Percentiles rank a stretch among this genome's conserved stretches.
phyloP scores from a whole-genome alignment of 2,113 vertebrate genomes.

The Xenus cinereus region DNA sequence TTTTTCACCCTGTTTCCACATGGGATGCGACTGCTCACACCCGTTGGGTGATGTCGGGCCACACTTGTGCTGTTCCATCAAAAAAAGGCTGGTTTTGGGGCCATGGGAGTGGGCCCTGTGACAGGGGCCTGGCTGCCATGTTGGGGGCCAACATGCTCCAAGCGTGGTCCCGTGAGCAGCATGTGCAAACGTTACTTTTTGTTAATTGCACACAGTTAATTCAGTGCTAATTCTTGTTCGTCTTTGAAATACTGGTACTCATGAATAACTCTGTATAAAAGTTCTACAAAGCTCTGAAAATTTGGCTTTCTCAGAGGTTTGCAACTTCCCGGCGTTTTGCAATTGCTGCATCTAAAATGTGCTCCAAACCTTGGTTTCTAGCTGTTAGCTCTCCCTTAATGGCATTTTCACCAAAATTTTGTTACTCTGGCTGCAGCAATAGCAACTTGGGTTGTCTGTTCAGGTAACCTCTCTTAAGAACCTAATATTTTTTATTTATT shows the following conservation, averaged over 20 bases:
- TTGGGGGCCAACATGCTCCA: not conserved
- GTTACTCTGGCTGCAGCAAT: not conserved
- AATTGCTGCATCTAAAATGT: not conserved
- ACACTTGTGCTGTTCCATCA: rapidly evolving
- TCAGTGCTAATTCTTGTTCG: not conserved
- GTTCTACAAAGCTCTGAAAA: not conserved
- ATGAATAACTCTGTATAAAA: not conserved
- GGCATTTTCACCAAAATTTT: not conserved
- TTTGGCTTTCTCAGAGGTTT: not conserved
- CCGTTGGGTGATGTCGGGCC: rapidly evolving
- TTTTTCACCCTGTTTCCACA: not conserved
- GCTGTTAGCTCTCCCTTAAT: not conserved
- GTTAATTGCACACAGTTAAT: not conserved
- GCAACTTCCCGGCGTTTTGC: not conserved
- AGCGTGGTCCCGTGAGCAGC: rapidly evolving
- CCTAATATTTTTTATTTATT: not conserved
- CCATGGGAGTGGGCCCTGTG: rapidly evolving
- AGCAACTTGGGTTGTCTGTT: not conserved
- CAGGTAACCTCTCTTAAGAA: not conserved
- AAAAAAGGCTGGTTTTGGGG: not conserved
- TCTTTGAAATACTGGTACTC: not conserved
- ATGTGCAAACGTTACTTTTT: not conserved
- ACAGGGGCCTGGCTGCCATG: not conserved
- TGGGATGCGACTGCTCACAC: rapidly evolving
- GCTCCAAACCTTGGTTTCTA: rapidly evolving